Percentiles rank a stretch among this genome's conserved stretches.
Evolutionary conservation across 2,888 invertebrate species (phyloP).

Genomic region (Diarsia dahlii): DNA sequence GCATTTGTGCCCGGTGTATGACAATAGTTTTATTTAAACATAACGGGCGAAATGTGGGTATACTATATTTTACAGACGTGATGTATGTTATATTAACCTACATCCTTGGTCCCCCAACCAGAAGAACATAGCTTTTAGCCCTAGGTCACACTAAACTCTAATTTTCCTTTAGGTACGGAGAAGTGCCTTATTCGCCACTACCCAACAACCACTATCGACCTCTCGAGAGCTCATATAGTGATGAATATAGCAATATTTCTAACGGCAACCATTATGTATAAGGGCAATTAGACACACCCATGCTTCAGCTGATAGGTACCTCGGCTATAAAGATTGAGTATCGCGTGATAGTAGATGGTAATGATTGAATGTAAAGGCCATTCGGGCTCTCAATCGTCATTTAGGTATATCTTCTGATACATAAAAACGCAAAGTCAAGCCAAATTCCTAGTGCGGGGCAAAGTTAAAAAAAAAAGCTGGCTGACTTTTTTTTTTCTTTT

Average conservation of each 20-base stretch:
- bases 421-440: too few species aligned
- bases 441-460: too few species aligned
- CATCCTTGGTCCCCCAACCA: not conserved
- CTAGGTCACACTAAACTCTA: too few species aligned
- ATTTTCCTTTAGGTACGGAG: too few species aligned
- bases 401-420: not conserved
- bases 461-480: too few species aligned
- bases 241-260: conserved; percentile 33
- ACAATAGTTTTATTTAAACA: too few species aligned
- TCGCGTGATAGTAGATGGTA: conserved; percentile 41
- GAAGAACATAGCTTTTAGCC: not conserved
- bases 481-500: too few species aligned
- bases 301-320: not conserved
- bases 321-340: conserved; percentile 33
- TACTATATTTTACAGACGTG: too few species aligned
- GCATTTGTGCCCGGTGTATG: too few species aligned
- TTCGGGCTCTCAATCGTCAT: not conserved
- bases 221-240: conserved; percentile 28
- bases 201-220: not conserved
- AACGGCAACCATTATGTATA: conserved; percentile 41
- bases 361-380: conserved; percentile 8
- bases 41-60: too few species aligned
- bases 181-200: not conserved
- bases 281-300: conserved; percentile 48
- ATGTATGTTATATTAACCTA: too few species aligned